Base-by-base conservation (phyloP, 2,797 vertebrate species). In the Pseudochirops corinnae region DNA sequence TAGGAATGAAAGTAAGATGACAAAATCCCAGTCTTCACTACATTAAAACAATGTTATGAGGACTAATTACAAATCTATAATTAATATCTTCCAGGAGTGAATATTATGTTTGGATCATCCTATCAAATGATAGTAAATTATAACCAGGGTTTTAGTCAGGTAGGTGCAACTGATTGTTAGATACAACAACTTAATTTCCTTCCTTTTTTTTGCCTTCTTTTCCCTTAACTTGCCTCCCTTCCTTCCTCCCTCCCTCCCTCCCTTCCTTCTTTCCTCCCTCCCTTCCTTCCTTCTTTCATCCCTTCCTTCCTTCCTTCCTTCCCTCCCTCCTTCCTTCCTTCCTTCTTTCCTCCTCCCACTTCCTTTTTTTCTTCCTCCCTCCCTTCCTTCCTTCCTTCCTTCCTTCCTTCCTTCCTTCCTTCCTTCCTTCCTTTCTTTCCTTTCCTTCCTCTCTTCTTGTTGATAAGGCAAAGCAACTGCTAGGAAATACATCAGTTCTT, bases 361-460 rank as follows among this genome's bases (percentile, higher is more conserved):
- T 4, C 29, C 3, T 62, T 2, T 0, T 18, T 62, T 3, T 7
- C 11, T 1, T 13, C 12, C 58, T 3, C 12, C 12, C 6, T 53
- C 9, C 53, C 53, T 53, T 53, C 53, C 53, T 4, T 33, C 33
- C 12, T n/a, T 67, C 10, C 29, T 13, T 62, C 11, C 10, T 21
- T 62, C 18, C 29, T 12, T 62, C 10, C 3, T 21, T 62, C 11
- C 60, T 33, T 62, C 60, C 60, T 33, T 31, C 31, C 60, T 5
- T 13, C 18, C 12, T 7, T 16, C 12, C 31, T 26, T 18, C 26
- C 33, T 18, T 5, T 62, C 9, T 11, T 6, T n/a, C 3, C n/a
- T 0, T 24, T 21, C 67, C 9, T 39, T n/a, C n/a, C 46, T 74
- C 39, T 6, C 1, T 82, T 46, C 67, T 10, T 82, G 2, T 31